Base-by-base conservation (phyloP, 2,113 vertebrate species). In the Tringa solitaria region DNA sequence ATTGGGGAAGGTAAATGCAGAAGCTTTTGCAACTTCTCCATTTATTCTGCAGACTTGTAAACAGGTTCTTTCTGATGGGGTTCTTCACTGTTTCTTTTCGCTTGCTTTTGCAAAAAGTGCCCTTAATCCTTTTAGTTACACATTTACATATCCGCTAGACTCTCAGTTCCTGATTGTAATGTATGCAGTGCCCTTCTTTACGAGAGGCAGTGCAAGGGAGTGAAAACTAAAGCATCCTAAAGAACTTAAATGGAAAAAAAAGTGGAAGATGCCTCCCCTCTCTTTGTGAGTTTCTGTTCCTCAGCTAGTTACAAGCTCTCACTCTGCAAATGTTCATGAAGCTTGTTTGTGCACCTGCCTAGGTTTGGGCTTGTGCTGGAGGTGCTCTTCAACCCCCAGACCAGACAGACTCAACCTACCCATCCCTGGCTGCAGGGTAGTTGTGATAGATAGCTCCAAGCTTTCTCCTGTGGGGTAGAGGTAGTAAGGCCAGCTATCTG, bases 171-270 rank as follows among this genome's bases (percentile, higher is more conserved):
- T 30, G 28, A 30, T 30, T 54, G 28, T 30, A 54, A 30, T 4
- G 5, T 10, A 53, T 10, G 43, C 32, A 37, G 11, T 30, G 21
- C 27, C 12, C 17, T 45, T 63, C 61, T 63, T 74, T 28, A 74
- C 0, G 2, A 39, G 37, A 64, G 24, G 12, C 35, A 75, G 68
- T 10, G 19, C 56, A 70, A 19, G 0, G 0, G 64, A 73, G 10
- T 69, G 16, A 59, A 35, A 76, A 35, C 6, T 32, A 3, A 56
- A 45, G 32, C 3, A 10, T 59, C 63, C 30, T 46, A 9, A 68
- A 81, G 22, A 50, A n/a, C 11, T 10, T 14, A 65, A 46, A 81
- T 11, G 10, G 37, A 22, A n/a, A 81, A n/a, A 81, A 60, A 54
- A 23, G 14, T 10, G 24, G 33, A 60, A 35, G 22, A 23, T 1